phyloP scores from a whole-genome alignment of 2,113 vertebrate genomes.

The Tachuris rubrigastra region DNA sequence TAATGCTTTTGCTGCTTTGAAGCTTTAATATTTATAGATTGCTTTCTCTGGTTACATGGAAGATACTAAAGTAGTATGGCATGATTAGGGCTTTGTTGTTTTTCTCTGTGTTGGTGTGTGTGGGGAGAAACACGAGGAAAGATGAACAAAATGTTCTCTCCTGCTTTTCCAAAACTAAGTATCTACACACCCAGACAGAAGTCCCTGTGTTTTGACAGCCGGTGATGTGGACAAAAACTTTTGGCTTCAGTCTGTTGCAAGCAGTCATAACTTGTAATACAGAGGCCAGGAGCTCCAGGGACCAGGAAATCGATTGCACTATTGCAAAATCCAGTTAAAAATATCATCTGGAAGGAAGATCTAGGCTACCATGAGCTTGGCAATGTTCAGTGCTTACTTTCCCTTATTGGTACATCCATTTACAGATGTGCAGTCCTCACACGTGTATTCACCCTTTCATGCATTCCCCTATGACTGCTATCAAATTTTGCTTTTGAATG shows the following conservation, averaged over 20 bases:
- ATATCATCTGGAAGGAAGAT: neutral
- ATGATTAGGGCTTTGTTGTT: neutral
- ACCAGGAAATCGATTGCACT: neutral
- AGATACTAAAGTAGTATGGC: neutral
- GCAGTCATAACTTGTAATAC: neutral
- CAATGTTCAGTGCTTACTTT: neutral
- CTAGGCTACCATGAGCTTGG: neutral
- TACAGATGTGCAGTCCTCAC: neutral
- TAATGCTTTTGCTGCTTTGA: neutral
- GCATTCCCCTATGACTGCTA: neutral
- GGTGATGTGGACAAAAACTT: neutral
- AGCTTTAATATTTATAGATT: neutral
- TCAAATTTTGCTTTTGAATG: neutral
- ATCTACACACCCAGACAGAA: slow-evolving; percentile 23
- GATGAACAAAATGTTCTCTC: slow-evolving; percentile 48
- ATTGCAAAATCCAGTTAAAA: slow-evolving; percentile 44
- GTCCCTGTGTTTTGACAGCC: slow-evolving; percentile 50
- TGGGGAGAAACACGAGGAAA: slow-evolving; percentile 1
- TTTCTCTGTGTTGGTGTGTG: neutral
- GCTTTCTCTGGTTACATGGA: neutral
- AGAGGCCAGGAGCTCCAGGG: neutral
- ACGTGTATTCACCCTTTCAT: fast-evolving
- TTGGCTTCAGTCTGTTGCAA: neutral
- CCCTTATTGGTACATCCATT: neutral
- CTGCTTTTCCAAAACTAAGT: slow-evolving; percentile 15